Evolutionary conservation across 2,888 invertebrate species (phyloP).

Genomic region (Hyposoter didymator): DNA sequence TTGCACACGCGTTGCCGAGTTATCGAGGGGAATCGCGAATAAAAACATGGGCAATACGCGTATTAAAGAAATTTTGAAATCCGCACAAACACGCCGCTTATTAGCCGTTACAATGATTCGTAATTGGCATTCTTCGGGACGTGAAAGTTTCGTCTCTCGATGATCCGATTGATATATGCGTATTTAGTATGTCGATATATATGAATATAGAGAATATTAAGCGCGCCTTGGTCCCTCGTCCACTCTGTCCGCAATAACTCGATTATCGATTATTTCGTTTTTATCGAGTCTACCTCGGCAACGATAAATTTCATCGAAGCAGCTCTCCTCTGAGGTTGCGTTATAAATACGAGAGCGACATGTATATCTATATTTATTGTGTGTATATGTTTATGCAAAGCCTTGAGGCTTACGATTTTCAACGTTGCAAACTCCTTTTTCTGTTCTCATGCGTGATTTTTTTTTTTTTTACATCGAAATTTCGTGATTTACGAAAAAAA

Average conservation of each 20-base stretch:
- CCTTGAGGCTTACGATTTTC: constrained; percentile 38
- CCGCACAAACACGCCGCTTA: constrained; percentile 42
- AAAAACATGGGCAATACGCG: constrained; percentile 2
- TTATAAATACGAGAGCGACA: constrained; percentile 1
- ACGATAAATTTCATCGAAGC: constrained; percentile 53
- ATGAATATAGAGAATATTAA: constrained; percentile 18
- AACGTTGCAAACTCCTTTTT: constrained; percentile 24
- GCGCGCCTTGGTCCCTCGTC: background rate
- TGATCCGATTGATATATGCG: constrained; percentile 27
- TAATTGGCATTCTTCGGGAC: constrained; percentile 59
- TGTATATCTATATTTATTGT: background rate
- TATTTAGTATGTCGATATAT: background rate
- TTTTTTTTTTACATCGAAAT: background rate
- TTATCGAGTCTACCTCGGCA: constrained; percentile 40
- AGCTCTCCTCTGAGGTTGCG: constrained; percentile 21
- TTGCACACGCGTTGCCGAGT: background rate
- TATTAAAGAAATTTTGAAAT: background rate
- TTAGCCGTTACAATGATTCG: constrained; percentile 56
- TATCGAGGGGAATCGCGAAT: background rate
- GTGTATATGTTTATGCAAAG: background rate
- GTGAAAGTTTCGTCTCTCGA: constrained; percentile 58
- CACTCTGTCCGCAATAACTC: constrained; percentile 51
- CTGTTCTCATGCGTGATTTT: constrained; percentile 12
- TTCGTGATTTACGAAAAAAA: background rate
- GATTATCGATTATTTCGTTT: constrained; percentile 62